Conservation (phyloP, 2,797 vertebrate species). For the Sphenopsis melanotis region DNA sequence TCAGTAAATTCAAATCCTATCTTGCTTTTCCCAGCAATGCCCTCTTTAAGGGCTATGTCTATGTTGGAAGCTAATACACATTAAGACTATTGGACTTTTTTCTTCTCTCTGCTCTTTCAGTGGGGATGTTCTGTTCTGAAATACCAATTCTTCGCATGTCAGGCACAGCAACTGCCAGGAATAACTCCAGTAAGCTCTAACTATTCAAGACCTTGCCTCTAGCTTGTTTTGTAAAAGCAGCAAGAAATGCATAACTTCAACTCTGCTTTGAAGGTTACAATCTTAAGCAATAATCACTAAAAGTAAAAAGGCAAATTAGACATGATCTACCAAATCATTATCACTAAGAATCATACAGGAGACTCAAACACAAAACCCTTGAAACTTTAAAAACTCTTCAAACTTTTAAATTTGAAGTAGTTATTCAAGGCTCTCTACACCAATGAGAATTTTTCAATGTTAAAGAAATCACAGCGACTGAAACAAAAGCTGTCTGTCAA, state of each 20-base stretch:
- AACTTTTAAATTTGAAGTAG: background rate
- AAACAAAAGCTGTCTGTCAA: conserved; percentile 46
- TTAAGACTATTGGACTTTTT: background rate
- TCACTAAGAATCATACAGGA: background rate
- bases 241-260: background rate
- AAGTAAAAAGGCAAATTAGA: background rate
- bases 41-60: background rate
- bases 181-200: conserved; percentile 14
- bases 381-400: background rate
- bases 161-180: conserved; percentile 20
- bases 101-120: background rate
- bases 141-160: background rate
- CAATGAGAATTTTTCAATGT: background rate
- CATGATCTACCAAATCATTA: background rate
- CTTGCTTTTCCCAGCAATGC: background rate
- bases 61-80: background rate
- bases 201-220: conserved; percentile 25
- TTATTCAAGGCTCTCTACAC: background rate
- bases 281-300: background rate
- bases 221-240: conserved; percentile 25
- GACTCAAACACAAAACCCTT: background rate
- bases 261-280: background rate
- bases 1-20: background rate
- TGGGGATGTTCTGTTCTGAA: conserved; percentile 36
- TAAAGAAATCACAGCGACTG: background rate